Base-by-base conservation (phyloP, 2,888 invertebrate species). In the Patella depressa region DNA sequence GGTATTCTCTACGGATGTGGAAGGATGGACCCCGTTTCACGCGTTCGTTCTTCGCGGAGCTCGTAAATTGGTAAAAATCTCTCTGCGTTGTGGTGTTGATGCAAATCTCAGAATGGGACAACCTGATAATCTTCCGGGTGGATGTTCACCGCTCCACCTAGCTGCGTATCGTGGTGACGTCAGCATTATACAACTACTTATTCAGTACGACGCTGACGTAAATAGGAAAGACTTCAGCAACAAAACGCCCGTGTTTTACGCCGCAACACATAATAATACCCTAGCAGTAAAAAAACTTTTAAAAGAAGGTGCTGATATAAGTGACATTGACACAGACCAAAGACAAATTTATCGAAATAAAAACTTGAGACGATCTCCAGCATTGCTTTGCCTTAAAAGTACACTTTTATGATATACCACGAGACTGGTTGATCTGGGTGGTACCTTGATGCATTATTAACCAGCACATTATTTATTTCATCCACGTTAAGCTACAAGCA, bases 11-110 rank as follows among this genome's bases (percentile, higher is more conserved):
- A 81, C 85, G 2, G 77, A 82, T 15, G 83, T 88, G 0, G 88
- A 88, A 57, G 87, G 87, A 12, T 89, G 89, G 89, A 87, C 89
- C n/a, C 86, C 87, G 14, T 85, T 89, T 73, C 89, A 89, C 78
- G 89, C 89, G 17, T 87, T 86, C 74, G 87, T 86, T 15, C 79
- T 89, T 9, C 83, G 85, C n/a, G 88, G 89, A 17, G 85, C 86
- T 11, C 79, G 86, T 5, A 86, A 86, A 77, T 83, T 88, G 76
- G 80, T 88, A 34, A 89, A 89, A 81, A 74, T 85, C 29, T 85
- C 86, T 29, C 76, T 88, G 15, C 84, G 82, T 70, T 80, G 87
- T 0, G 86, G 87, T 0, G 86, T 87, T 0, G 83, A 85, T 73
- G 85, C 86, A 5, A 85, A 89, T 78, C 73, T 85, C 59, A 83